Percentiles rank a stretch among this genome's conserved stretches.
phyloP scores from a whole-genome alignment of 2,113 vertebrate genomes.

The Malurus alboscapulatus region DNA sequence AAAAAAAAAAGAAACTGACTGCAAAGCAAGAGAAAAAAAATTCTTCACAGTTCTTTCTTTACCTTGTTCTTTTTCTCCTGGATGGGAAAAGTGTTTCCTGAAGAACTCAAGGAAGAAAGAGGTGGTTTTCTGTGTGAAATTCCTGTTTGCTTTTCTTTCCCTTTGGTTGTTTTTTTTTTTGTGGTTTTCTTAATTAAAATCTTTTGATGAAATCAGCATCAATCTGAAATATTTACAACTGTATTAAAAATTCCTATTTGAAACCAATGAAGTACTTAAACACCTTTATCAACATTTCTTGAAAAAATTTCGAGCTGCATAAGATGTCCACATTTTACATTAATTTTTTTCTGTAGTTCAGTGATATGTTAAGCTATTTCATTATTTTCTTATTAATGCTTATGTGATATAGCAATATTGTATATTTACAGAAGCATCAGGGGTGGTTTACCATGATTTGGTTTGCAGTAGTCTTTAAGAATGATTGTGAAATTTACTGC shows the following conservation, averaged over 20 bases:
- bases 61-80: neutral
- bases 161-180: neutral
- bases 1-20: neutral
- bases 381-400: neutral
- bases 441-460: fast-evolving
- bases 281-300: neutral
- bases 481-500: neutral
- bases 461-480: neutral
- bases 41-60: neutral
- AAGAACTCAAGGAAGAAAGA: neutral
- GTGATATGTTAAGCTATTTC: neutral
- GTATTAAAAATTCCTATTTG: neutral
- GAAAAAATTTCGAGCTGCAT: neutral
- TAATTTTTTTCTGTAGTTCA: neutral
- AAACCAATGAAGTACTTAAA: neutral
- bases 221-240: neutral
- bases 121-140: fast-evolving
- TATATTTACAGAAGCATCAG: neutral
- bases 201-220: neutral
- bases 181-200: neutral
- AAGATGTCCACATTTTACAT: neutral
- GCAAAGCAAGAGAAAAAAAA: neutral
- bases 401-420: neutral
- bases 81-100: neutral
- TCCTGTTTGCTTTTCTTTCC: neutral